A percentile compares a stretch with the other conserved stretches of the same genome.
phyloP scores from a whole-genome alignment of 2,888 invertebrate species.

The Diachrysia chrysitis region DNA sequence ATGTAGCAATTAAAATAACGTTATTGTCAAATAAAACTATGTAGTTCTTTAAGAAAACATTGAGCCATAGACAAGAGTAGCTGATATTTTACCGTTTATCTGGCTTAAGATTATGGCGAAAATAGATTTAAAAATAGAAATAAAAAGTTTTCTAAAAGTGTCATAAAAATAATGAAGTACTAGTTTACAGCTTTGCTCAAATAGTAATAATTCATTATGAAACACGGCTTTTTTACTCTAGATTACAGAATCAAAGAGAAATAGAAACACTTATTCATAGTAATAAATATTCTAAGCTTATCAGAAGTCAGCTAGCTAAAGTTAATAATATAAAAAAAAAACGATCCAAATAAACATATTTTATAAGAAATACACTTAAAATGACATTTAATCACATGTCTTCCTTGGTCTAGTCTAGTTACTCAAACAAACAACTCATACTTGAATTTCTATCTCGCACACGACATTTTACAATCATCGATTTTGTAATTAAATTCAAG shows the following conservation, averaged over 20 bases:
- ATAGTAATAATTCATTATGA: slow-evolving; percentile 8
- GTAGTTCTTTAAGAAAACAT: slow-evolving; percentile 30
- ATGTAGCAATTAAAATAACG: slow-evolving; percentile 33
- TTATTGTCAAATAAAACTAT: slow-evolving; percentile 53
- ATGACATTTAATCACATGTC: background rate
- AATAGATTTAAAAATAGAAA: background rate
- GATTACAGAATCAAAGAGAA: background rate
- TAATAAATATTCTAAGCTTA: background rate
- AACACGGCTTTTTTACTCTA: background rate
- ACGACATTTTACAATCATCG: background rate
- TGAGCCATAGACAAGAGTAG: slow-evolving; percentile 37
- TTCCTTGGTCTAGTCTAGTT: background rate
- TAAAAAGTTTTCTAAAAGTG: background rate
- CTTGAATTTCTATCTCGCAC: background rate
- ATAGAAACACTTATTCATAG: background rate
- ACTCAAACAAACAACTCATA: background rate
- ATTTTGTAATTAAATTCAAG: too few relatives aligned
- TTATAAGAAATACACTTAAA: too few relatives aligned
- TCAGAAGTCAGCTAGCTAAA: background rate
- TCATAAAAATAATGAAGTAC: background rate
- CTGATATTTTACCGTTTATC: slow-evolving; percentile 33
- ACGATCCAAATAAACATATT: too few relatives aligned
- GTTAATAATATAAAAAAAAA: too few relatives aligned
- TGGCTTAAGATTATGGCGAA: slow-evolving; percentile 41
- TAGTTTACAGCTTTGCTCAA: slow-evolving; percentile 33